Evolutionary conservation across 2,888 invertebrate species (phyloP), one percentile per base, ranked within the genome.

Genomic region (Epinotia brunnichana): DNA sequence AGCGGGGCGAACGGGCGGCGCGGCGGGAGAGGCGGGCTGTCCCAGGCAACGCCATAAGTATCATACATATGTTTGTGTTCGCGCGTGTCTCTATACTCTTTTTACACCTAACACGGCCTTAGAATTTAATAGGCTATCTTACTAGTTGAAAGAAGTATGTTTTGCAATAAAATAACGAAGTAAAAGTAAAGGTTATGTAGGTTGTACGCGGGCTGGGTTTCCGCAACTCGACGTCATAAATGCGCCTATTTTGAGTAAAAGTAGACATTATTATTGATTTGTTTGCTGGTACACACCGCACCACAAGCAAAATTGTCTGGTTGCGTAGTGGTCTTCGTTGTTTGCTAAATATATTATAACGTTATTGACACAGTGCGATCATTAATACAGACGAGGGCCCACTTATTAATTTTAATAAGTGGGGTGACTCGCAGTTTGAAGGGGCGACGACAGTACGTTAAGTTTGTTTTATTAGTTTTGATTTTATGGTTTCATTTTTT

Each of bases 341-440:
- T 92, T 92, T 93, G 90, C 90, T 82, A 88, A 90, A 90, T 87
- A 90, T 90, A 92, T 92, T 90, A 91, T 88, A 88, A 82, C 83
- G 83, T 83, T 92, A 92, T 93, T 93, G 91, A 93, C 91, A 91
- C 83, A 92, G 90, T 86, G 84, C 86, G 89, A 89, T 92, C 91
- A 91, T 93, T 93, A 92, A 91, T 92, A 87, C 88, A 88, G 86
- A 85, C 86, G 87, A 85, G 90, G 89, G 88, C 90, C 86, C 89
- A 88, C 90, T 92, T 93, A 92, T 93, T 93, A 92, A 93, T 92
- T 92, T 93, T 92, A 91, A 92, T 92, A 92, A 92, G 89, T 89
- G 86, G 92, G 92, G 91, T 88, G 90, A 88, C 86, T 85, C 78
- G 81, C 77, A 75, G 79, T 85, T 81, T 80, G 83, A 81, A 85